Conservation (phyloP, 2,797 vertebrate species). For the Cyclura pinguis region DNA sequence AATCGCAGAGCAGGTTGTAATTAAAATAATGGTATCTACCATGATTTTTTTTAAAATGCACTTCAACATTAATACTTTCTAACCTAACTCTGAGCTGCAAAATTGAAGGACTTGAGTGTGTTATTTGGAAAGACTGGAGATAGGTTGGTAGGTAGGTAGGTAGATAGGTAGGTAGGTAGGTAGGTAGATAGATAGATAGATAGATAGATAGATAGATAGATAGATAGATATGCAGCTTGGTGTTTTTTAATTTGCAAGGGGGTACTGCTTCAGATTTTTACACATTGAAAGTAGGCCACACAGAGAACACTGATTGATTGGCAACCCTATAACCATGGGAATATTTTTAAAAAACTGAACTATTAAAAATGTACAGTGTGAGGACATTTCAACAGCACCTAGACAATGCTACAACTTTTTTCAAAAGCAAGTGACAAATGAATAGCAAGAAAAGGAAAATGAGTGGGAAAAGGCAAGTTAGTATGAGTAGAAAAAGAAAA, state of each 20-base stretch:
- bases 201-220: too few relatives aligned
- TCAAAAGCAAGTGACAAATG: background rate
- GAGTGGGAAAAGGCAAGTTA: background rate
- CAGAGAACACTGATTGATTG: background rate
- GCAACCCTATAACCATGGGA: background rate
- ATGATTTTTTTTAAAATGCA: background rate
- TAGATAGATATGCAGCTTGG: too few relatives aligned
- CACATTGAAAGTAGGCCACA: background rate
- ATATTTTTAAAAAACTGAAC: background rate
- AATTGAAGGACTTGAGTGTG: background rate
- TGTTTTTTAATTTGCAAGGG: background rate
- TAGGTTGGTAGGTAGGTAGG: too few relatives aligned
- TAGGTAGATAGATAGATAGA: too few relatives aligned
- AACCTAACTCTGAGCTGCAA: background rate
- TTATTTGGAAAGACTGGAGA: background rate
- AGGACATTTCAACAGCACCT: background rate
- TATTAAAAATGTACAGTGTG: background rate
- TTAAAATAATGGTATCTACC: background rate
- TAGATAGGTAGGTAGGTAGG: too few relatives aligned
- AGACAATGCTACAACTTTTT: background rate
- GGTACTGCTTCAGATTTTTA: background rate
- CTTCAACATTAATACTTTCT: background rate
- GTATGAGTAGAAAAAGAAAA: too few relatives aligned
- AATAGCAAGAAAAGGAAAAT: background rate
- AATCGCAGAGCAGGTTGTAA: background rate